Conservation (phyloP, 2,888 invertebrate genomes). For the Drosophila trichaetosa region DNA sequence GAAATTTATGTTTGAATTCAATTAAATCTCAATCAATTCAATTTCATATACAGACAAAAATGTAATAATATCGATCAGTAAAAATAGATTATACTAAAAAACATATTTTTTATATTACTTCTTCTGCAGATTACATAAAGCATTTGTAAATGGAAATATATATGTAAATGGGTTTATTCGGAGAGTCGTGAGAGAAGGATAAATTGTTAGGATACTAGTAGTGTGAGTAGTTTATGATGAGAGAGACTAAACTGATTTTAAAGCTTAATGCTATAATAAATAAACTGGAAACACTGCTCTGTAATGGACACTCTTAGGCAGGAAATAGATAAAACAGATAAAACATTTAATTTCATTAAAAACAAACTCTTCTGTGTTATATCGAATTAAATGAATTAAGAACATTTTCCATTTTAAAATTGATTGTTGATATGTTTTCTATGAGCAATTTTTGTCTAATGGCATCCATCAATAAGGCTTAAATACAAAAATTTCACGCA, state of each 20-base stretch:
- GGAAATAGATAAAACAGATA: not conserved
- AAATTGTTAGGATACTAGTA: not conserved
- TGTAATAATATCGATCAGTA: too few species aligned
- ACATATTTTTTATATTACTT: too few species aligned
- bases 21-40: too few species aligned
- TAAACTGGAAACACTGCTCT: not conserved
- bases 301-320: not conserved
- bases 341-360: not conserved
- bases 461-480: not conserved
- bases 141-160: too few species aligned
- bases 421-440: not conserved
- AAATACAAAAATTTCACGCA: not conserved
- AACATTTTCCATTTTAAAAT: not conserved
- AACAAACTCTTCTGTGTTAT: not conserved
- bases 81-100: too few species aligned
- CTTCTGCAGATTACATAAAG: too few species aligned
- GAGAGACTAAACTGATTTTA: not conserved
- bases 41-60: too few species aligned
- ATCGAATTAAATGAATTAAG: not conserved
- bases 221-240: not conserved
- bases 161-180: not conserved
- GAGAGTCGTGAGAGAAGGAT: not conserved
- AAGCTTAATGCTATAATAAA: not conserved
- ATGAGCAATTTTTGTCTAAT: not conserved
- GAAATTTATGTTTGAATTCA: not conserved